Percentiles rank a stretch among this genome's conserved stretches.
phyloP scores from a whole-genome alignment of 2,888 invertebrate species.

The Helleia helle region DNA sequence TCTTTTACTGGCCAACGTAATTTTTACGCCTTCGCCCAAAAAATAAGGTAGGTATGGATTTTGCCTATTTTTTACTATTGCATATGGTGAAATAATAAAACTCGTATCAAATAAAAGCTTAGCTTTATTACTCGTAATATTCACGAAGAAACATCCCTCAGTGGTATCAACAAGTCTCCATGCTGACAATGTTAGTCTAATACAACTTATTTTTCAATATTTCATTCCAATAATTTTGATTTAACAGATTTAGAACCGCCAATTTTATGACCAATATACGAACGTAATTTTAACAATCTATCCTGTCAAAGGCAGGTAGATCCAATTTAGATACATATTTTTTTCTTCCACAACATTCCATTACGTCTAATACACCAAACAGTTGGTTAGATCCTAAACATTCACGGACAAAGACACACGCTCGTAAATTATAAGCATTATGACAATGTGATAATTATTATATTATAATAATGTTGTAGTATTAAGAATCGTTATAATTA shows the following conservation, averaged over 20 bases:
- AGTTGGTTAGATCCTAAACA: conserved; percentile 69
- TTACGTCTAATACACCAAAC: conserved; percentile 68
- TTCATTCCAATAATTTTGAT: conserved; percentile 59
- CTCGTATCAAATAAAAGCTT: conserved; percentile 79
- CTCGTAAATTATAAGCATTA: conserved; percentile 74
- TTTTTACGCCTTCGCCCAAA: no score
- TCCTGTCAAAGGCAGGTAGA: conserved; percentile 25
- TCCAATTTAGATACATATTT: conserved; percentile 50
- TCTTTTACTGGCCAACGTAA: no score
- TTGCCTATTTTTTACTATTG: no score
- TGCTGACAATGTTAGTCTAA: conserved; percentile 53
- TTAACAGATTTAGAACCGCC: conserved; percentile 50
- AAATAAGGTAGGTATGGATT: no score
- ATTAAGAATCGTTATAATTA: conserved; percentile 69
- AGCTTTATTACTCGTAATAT: conserved; percentile 84
- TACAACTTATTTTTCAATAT: conserved; percentile 51
- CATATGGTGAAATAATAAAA: conserved; percentile 8
- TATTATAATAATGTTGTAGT: conserved; percentile 68
- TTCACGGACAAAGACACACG: conserved; percentile 74
- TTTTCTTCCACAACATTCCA: conserved; percentile 47
- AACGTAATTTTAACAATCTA: conserved; percentile 43
- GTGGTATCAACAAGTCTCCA: conserved; percentile 62
- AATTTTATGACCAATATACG: conserved; percentile 47
- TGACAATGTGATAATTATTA: conserved; percentile 73
- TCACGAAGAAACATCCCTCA: conserved; percentile 76